phyloP scores from a whole-genome alignment of 64 coral and sea anemone species.

The Porites lutea region DNA sequence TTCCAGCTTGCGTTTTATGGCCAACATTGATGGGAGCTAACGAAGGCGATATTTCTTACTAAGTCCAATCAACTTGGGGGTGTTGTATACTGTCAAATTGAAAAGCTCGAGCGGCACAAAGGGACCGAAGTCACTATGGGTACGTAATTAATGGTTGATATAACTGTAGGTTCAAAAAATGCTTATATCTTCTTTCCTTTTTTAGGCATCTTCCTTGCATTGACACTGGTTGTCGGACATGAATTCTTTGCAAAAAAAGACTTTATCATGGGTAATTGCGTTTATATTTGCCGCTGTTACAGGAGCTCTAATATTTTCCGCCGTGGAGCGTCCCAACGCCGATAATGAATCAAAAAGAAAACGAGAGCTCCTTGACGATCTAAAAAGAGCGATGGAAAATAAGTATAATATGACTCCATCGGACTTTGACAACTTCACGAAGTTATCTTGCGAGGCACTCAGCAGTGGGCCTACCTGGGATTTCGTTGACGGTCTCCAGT shows the following conservation, averaged over 20 bases:
- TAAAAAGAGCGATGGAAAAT: not conserved
- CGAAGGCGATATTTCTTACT: too few relatives aligned
- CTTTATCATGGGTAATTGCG: not conserved
- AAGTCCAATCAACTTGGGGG: too few relatives aligned
- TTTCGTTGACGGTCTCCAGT: slow-evolving; percentile 2
- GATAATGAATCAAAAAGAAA: not conserved
- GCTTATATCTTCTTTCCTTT: not conserved
- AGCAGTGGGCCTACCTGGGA: not conserved
- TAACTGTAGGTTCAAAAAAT: too few relatives aligned
- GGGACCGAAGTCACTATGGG: too few relatives aligned
- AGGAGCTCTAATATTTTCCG: not conserved
- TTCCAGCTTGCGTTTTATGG: too few relatives aligned
- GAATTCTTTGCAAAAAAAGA: not conserved
- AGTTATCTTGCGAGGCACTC: not conserved
- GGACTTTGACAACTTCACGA: not conserved
- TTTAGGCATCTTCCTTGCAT: not conserved
- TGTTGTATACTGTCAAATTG: too few relatives aligned
- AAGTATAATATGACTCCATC: not conserved
- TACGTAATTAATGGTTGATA: too few relatives aligned
- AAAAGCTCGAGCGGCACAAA: too few relatives aligned
- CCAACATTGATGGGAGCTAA: too few relatives aligned
- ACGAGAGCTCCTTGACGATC: not conserved
- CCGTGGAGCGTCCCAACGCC: not conserved
- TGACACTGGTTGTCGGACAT: not conserved
- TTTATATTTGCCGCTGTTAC: not conserved